Evolutionary conservation across 2,888 invertebrate species (phyloP), one percentile per base, ranked within the genome.

Genomic region (Cynaeus angustus): DNA sequence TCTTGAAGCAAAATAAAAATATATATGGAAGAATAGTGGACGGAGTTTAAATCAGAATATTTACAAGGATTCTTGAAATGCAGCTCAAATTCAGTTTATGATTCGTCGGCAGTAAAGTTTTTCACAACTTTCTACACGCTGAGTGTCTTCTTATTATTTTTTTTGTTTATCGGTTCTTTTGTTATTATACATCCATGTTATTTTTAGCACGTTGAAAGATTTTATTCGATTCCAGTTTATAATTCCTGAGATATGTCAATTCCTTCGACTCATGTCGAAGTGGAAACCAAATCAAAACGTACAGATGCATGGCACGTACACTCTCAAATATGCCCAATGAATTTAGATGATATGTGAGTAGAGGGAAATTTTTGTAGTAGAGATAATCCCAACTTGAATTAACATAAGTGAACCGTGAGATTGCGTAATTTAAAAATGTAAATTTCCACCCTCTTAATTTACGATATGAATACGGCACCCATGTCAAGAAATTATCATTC

Each of bases 241-340:
- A 61, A 61, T 43, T 45, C 61, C 53, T 61, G 45, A 52, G 61
- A 67, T 59, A 16, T 68, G 59, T 43, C 52, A 48, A 61, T 68
- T 68, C 14, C 37, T 28, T 50, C 43, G 52, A 21, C 38, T 56
- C 48, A 45, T 66, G 46, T 59, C 26, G 43, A 43, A 59, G 13
- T 37, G 7, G 21, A 10, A 59, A 26, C 43, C 43, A 61, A 53
- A 62, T 64, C 50, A 48, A 55, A 61, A 26, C 55, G 53, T 68
- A 28, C 55, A 13, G 50, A 68, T 56, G 64, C 68, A 43, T 33
- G 52, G 37, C 65, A 69, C 69, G 65, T 58, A 56, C 41, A 62
- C 41, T n/a, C 43, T 52, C 37, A 56, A 69, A 69, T 69, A 69
- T 69, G 58, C 50, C 33, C 65, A 58, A 68, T 45, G 68, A 68